Evolutionary conservation across 2,888 invertebrate species (phyloP).

Genomic region (Dynastes grantii): DNA sequence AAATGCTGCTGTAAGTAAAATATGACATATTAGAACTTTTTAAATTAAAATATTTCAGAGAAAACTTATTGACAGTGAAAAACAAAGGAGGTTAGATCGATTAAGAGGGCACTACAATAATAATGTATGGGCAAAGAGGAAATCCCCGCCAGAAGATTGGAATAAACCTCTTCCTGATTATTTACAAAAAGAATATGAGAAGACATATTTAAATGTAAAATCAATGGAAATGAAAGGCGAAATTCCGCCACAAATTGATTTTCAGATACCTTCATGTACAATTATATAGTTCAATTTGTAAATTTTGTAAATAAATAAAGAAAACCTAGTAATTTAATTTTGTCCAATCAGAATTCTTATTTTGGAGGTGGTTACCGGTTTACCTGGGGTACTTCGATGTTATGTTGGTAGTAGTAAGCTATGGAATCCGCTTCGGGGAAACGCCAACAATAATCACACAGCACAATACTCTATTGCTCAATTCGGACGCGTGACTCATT

Average conservation of each 20-base stretch:
- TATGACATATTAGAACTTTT: conserved; percentile 15
- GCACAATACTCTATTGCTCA: conserved; percentile 51
- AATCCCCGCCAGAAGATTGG: conserved; percentile 87
- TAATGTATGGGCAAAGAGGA: conserved; percentile 85
- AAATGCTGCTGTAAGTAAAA: conserved; percentile 78
- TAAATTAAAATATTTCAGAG: conserved; percentile 69
- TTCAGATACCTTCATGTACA: conserved; percentile 58
- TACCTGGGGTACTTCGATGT: conserved; percentile 21
- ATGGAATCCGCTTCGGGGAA: conserved; percentile 46
- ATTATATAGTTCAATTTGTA: conserved; percentile 60
- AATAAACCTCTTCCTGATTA: conserved; percentile 84
- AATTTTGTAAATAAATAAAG: conserved; percentile 18
- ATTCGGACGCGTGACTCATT: conserved; percentile 54
- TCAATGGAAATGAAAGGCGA: conserved; percentile 76
- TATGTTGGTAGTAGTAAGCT: conserved; percentile 43
- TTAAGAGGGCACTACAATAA: conserved; percentile 81
- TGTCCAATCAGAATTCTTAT: conserved; percentile 5
- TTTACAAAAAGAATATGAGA: conserved; percentile 79
- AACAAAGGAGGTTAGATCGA: conserved; percentile 75
- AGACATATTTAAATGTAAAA: conserved; percentile 78
- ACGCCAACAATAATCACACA: conserved; percentile 28
- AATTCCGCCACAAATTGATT: conserved; percentile 58
- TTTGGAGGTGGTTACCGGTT: conserved; percentile 12
- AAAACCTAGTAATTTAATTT: background rate
- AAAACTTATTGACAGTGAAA: conserved; percentile 82